Percentiles rank a stretch among this genome's conserved stretches.
Conservation (phyloP, 92 coral and sea anemone genomes). For the Porites evermanni region DNA sequence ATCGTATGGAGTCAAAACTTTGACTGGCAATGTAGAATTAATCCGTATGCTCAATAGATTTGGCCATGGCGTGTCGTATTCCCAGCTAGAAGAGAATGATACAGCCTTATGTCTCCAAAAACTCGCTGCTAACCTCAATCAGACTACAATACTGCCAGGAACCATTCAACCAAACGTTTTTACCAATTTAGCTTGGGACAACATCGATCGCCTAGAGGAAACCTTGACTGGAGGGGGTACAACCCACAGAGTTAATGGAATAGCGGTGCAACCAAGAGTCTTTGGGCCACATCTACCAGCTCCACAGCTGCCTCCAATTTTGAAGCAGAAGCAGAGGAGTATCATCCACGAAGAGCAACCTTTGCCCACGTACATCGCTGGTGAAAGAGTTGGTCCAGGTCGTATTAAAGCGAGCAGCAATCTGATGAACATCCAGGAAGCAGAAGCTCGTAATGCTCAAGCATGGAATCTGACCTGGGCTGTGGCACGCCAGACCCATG, state of each 20-base stretch:
- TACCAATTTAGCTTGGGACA: constrained; percentile 26
- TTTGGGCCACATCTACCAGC: constrained; percentile 40
- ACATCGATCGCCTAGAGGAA: too few species aligned
- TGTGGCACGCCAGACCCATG: constrained; percentile 21
- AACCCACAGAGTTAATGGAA: constrained; percentile 64
- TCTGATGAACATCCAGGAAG: background rate
- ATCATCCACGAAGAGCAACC: constrained; percentile 30
- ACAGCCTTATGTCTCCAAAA: constrained; percentile 64
- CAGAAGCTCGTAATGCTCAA: background rate
- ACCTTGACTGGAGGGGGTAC: constrained; percentile 53
- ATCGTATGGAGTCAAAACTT: constrained; percentile 60
- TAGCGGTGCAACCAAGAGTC: constrained; percentile 64
- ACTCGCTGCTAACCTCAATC: constrained; percentile 41
- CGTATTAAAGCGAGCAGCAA: too few species aligned
- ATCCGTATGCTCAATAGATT: constrained; percentile 58
- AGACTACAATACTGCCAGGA: constrained; percentile 47
- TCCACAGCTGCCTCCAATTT: constrained; percentile 27
- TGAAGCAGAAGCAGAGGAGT: constrained; percentile 49
- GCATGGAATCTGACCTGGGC: too few species aligned
- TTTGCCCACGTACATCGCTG: constrained; percentile 14
- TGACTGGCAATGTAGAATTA: constrained; percentile 65
- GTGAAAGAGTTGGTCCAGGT: too few species aligned
- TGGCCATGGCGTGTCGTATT: constrained; percentile 53
- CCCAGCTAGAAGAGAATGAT: constrained; percentile 11
- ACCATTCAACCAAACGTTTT: constrained; percentile 56